Percentiles rank a stretch among this genome's conserved stretches.
phyloP scores from a whole-genome alignment of 2,797 vertebrate species.

The Basileuterus tristriatus region DNA sequence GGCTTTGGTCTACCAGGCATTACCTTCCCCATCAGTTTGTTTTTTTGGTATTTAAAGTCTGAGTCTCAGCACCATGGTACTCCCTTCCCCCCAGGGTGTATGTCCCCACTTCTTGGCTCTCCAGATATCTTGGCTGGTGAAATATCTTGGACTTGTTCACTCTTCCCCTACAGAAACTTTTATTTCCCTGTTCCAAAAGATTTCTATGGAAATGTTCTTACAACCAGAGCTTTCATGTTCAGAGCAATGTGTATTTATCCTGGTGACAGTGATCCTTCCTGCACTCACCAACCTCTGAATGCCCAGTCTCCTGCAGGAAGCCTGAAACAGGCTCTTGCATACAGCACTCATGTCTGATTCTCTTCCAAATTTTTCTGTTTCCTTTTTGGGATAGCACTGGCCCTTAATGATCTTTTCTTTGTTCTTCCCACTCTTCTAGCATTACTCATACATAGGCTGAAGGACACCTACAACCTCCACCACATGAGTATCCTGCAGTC shows the following conservation, averaged over 20 bases:
- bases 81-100: not conserved
- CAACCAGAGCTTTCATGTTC: not conserved
- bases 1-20: not conserved
- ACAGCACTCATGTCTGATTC: not conserved
- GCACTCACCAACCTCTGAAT: not conserved
- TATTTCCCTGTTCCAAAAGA: not conserved
- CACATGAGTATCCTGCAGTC: not conserved
- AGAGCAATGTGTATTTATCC: not conserved
- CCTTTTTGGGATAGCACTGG: not conserved
- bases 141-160: not conserved
- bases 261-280: not conserved
- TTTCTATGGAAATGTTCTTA: not conserved
- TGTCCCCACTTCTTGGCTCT: not conserved
- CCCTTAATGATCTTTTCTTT: not conserved
- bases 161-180: not conserved
- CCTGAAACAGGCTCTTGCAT: not conserved
- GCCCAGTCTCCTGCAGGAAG: not conserved
- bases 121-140: not conserved
- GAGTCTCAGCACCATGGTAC: not conserved
- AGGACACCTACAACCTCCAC: not conserved
- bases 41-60: not conserved
- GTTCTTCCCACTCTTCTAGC: not conserved
- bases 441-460: not conserved
- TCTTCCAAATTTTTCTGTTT: not conserved
- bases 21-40: not conserved